A percentile compares a stretch with the other conserved stretches of the same genome.
These are phyloP conservation scores for Adrianichthys oophorus DNA, from an alignment of 2,797 vertebrate species.

Conservation along the genomic window DNA sequence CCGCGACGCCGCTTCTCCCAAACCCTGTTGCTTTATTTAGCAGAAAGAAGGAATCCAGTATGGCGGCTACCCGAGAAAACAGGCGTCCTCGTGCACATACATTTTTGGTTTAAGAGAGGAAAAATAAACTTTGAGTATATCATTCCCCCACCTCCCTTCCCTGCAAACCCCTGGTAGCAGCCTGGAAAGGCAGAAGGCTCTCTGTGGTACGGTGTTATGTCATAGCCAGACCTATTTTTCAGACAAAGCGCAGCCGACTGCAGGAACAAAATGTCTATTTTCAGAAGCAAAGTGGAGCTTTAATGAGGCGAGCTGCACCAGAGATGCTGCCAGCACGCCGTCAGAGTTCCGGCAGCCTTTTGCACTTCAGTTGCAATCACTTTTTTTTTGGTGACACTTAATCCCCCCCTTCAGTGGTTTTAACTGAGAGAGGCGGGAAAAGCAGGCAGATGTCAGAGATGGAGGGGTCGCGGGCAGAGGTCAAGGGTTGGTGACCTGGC, in stretches of 20 bases:
- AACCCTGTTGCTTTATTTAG: constrained; percentile 57
- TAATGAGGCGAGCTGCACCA: neutral
- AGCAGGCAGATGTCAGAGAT: constrained; percentile 75
- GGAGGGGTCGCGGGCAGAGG: constrained; percentile 65
- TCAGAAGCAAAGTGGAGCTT: constrained; percentile 6
- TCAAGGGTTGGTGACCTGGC: constrained; percentile 76
- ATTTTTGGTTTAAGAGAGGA: too few relatives aligned
- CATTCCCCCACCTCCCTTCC: constrained; percentile 55
- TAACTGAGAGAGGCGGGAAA: constrained; percentile 58
- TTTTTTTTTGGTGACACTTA: constrained; percentile 15
- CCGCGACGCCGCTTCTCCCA: constrained; percentile 23
- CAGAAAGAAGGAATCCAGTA: constrained; percentile 40
- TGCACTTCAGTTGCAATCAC: neutral
- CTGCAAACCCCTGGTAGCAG: constrained; percentile 40
- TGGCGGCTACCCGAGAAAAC: too few relatives aligned
- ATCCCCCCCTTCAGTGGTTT: constrained; percentile 47
- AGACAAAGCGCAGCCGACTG: constrained; percentile 49
- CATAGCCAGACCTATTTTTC: constrained; percentile 66
- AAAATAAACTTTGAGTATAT: neutral
- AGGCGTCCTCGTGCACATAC: too few relatives aligned
- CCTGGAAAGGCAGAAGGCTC: constrained; percentile 52
- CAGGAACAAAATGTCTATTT: constrained; percentile 25
- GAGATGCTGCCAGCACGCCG: neutral
- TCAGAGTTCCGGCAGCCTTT: neutral
- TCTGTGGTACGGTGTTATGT: constrained; percentile 73